Evolutionary conservation across 2,113 vertebrate species (phyloP).

Genomic region (Ictalurus furcatus): DNA sequence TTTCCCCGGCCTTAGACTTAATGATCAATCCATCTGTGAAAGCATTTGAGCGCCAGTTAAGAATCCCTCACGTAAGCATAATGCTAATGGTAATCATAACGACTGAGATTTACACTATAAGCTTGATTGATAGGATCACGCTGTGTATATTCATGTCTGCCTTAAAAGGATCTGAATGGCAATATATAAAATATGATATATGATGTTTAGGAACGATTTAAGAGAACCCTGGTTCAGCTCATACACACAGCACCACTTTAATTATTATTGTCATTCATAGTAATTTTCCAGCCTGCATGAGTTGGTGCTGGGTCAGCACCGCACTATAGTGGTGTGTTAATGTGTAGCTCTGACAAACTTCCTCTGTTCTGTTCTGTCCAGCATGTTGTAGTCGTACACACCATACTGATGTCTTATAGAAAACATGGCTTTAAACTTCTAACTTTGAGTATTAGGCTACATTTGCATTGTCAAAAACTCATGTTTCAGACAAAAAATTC

Average conservation of each 20-base stretch:
- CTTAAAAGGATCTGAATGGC: neutral
- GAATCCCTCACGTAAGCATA: conserved; percentile 2
- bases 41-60: neutral
- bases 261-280: neutral
- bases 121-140: neutral
- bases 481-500: neutral
- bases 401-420: neutral
- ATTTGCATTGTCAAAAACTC: neutral
- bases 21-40: conserved; percentile 15
- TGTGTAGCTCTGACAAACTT: neutral
- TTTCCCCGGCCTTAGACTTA: conserved; percentile 7
- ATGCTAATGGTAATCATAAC: neutral
- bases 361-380: neutral
- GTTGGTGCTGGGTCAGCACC: neutral
- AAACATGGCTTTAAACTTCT: neutral
- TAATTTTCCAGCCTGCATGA: neutral
- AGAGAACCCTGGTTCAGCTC: neutral
- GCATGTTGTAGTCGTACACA: neutral
- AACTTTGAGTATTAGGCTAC: neutral
- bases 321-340: neutral
- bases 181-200: neutral
- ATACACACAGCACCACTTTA: neutral
- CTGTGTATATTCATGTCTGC: neutral
- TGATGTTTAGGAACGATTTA: neutral
- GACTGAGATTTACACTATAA: neutral